A percentile compares a stretch with the other conserved stretches of the same genome.
Conservation (phyloP, 2,888 invertebrate species). For the Drosophila acutilabella region DNA sequence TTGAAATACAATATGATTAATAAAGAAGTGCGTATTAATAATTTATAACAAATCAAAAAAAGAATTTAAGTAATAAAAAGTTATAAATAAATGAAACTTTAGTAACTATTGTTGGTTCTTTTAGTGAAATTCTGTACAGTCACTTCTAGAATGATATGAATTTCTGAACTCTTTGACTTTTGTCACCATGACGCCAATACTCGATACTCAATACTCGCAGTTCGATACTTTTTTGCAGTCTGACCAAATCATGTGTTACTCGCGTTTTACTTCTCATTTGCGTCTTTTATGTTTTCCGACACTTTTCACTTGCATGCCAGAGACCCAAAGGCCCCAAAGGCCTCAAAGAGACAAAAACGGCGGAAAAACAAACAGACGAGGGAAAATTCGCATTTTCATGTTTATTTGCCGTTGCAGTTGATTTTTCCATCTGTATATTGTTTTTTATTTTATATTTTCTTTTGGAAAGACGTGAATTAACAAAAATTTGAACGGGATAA, state of each 20-base stretch:
- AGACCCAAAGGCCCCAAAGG: conserved; percentile 20
- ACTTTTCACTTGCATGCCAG: conserved; percentile 64
- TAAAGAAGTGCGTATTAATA: neutral
- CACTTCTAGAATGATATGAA: conserved; percentile 30
- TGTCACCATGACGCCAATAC: conserved; percentile 24
- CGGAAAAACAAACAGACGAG: conserved; percentile 17
- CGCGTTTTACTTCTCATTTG: conserved; percentile 60
- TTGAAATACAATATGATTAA: neutral
- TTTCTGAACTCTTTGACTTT: conserved; percentile 41
- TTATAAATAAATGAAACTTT: neutral
- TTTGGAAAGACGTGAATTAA: conserved; percentile 54
- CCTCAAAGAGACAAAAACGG: conserved; percentile 30
- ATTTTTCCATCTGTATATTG: conserved; percentile 20
- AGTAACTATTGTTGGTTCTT: neutral
- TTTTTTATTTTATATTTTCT: conserved; percentile 6
- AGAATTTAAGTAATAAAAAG: neutral
- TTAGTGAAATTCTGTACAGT: conserved; percentile 12
- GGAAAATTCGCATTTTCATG: conserved; percentile 70
- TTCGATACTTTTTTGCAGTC: neutral
- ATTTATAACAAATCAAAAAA: neutral
- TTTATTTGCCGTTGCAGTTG: conserved; percentile 48
- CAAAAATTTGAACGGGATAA: conserved; percentile 54
- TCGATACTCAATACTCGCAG: neutral
- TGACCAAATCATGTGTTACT: conserved; percentile 17
- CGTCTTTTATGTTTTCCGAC: conserved; percentile 71